Base-by-base conservation (phyloP, 1,140 invertebrate species). In the Drosophila nikananu region DNA sequence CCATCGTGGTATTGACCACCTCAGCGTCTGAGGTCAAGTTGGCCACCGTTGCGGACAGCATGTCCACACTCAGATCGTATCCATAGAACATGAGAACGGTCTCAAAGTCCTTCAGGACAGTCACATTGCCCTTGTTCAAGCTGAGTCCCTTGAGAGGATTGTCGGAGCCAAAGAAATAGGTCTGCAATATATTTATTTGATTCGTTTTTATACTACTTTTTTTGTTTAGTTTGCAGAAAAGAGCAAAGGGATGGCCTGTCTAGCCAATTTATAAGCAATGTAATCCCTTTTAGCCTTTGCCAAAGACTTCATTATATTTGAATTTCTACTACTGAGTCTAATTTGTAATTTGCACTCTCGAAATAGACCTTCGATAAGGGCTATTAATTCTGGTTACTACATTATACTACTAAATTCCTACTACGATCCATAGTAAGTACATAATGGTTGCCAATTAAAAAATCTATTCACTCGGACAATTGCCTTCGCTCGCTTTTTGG, bases 121-220 rank as follows among this genome's bases (percentile, higher is more conserved):
- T 95, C 1, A 96, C 95, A 86, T 96, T 96, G 78, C 96, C 95
- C 51, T 95, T 95, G 87, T 96, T 97, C 23, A 97, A 93, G 4
- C 96, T 96, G 55, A 97, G 91, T 2, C 96, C 96, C 9, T 96
- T 96, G 1, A 97, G 93, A 63, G 97, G 97, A 27, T 96, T 96
- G 81, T 97, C 96, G 72, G 95, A 95, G 2, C 96, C 95, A 64
- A 96, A 96, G 60, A 97, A 96, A 89, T 97, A 97, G 32, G 95
- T 97, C 96, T 44, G 37, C 10, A 51, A 49, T 51, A 27, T 15
- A 25, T 23, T 15, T 49, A 25, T 4, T 25, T 25, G 1, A 25
- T 23, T 23, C 2, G 13, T 21, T 8, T 2, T 21, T 12, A 13
- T 6, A 13, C 13, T 13, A 27, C 12, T 4, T 10, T 42, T 42